Base-by-base conservation (phyloP, 2,888 invertebrate genomes). In the Dermolepida albohirtum region DNA sequence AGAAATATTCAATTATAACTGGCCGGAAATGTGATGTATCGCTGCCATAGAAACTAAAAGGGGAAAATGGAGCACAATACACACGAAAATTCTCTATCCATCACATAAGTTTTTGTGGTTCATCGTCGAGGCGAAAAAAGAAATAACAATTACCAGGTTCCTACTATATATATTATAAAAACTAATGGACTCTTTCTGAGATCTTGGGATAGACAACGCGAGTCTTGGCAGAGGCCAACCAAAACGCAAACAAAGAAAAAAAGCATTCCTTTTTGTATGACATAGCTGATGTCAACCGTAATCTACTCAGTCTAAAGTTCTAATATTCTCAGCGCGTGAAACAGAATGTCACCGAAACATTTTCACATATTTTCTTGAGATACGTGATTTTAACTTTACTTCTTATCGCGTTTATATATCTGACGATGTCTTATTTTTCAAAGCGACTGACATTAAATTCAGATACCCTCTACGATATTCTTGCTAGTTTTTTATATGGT, bases 81-180 rank as follows among this genome's bases (percentile, higher is more conserved):
- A 57, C 66, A 66, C 55, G 66, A 66, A 22, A 66, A 55, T 17
- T 66, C 22, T 11, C 40, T 57, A 57, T 57, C 66, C 66, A 66
- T 66, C 66, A 66, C 57, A 12, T 65, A 14, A 17, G 14, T 29
- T 47, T 57, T 40, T 29, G 47, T 44, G 34, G 59, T 29, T 47
- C 59, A 59, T 59, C 59, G 44, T 59, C 29, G 12, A 47, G 59
- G 27, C 44, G 44, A 44, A 59, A 29, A 22, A 57, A 66, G 49
- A 66, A 66, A 66, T 66, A 66, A 55, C 66, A 66, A 57, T 66
- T 57, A 57, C 66, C 57, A 49, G 39, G 41, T 57, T 54, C 40
- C 47, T 22, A 41, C 47, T 44, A 57, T 11, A 29, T 57, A 27
- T 59, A 12, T 12, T 44, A 66, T 66, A 66, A 66, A 66, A 66